Base-by-base conservation (phyloP, 2,888 invertebrate species). In the Prosapia bicincta region DNA sequence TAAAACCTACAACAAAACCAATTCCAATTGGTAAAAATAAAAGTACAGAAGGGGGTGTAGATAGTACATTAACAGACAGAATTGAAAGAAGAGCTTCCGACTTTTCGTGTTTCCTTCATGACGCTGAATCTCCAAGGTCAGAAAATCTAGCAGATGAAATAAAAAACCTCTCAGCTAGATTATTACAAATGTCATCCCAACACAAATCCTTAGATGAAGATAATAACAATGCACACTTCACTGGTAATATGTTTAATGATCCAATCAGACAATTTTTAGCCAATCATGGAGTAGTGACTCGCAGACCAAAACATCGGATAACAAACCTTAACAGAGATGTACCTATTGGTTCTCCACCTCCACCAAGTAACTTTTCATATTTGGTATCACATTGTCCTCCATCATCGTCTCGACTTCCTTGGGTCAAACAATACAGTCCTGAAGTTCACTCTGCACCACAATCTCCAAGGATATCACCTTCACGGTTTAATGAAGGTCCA, bases 21-120 rank as follows among this genome's bases (percentile, higher is more conserved):
- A 20, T 30, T 23, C 10, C 28, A 15, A 26, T 26, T 69, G 25
- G 6, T 26, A 68, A 68, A 26, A 30, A 6, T 69, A 28, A 69
- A 26, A 26, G 28, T 5, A 72, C 25, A 10, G 30, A 30, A 32
- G 66, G 28, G 6, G 66, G 66, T 65, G n/a, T n/a, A n/a, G 23
- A 9, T 26, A 71, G 20, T 26, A 26, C 32, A 13, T 26, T 23
- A 38, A 75, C 30, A 24, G 78, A 78, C 54, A 66, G 73, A n/a
- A 89, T 92, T 69, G 93, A 92, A 82, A 87, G 94, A 75, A 87
- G 94, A 81, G 92, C 94, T 1, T 94, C 94, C 0, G 94, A 95
- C 82, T 93, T 93, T 81, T 90, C 90, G 7, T 91, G 90, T 81
- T 87, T 92, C 80, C 84, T 92, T 0, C 78, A 78, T n/a, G 77